Conservation (phyloP, 2,888 invertebrate species). For the Gandaritis pyraliata region DNA sequence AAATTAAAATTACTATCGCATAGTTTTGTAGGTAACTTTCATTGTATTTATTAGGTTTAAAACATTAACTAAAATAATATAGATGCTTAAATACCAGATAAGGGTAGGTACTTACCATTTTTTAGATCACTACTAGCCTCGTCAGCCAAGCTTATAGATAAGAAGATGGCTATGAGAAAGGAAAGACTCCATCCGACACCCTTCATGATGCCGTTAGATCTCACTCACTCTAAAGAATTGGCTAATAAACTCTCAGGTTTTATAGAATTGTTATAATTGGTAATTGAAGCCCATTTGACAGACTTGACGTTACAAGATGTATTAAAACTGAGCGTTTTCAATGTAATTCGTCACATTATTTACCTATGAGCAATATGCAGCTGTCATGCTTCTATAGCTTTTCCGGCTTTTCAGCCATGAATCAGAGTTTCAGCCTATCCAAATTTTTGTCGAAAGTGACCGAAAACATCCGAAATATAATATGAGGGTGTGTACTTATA, state of each 20-base stretch:
- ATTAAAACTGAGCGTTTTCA: constrained; percentile 22
- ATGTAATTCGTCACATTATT: constrained; percentile 13
- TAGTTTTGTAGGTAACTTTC: too few species aligned
- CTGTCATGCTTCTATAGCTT: neutral
- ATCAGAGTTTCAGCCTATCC: too few species aligned
- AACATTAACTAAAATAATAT: too few species aligned
- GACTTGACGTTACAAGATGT: constrained; percentile 28
- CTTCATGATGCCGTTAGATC: constrained; percentile 42
- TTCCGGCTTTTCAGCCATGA: too few species aligned
- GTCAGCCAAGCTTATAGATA: constrained; percentile 41
- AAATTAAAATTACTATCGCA: neutral
- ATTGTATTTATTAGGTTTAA: too few species aligned
- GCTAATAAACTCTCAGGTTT: constrained; percentile 3
- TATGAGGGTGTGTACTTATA: too few species aligned
- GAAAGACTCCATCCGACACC: constrained; percentile 40
- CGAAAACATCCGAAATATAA: too few species aligned
- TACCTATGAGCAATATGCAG: constrained; percentile 8
- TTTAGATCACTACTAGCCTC: constrained; percentile 46
- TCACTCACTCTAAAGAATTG: constrained; percentile 17
- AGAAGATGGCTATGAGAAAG: constrained; percentile 48
- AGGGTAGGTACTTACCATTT: constrained; percentile 36
- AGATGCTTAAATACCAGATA: too few species aligned
- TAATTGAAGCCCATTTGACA: constrained; percentile 27
- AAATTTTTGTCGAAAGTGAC: too few species aligned
- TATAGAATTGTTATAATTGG: constrained; percentile 29